Percentiles rank a stretch among this genome's conserved stretches.
Evolutionary conservation across 2,113 vertebrate species (phyloP).

Genomic region (Poeciliopsis occidentalis): DNA sequence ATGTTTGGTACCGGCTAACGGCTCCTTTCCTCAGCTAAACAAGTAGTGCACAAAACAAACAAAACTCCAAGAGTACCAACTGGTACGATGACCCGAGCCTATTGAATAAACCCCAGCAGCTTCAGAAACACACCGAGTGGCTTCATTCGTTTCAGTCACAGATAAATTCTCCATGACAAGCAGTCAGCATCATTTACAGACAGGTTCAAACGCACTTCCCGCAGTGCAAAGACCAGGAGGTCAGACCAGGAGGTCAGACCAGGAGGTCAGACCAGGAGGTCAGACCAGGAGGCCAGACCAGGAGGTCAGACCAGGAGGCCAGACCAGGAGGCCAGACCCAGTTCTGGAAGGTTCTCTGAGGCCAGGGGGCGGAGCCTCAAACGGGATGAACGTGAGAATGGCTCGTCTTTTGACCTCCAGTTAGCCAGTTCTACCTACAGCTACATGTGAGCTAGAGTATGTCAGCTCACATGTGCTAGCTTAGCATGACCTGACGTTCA

Average conservation of each 20-base stretch:
- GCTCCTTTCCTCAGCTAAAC: background rate
- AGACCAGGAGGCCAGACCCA: constrained; percentile 18
- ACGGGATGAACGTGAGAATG: background rate
- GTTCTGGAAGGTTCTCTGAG: constrained; percentile 26
- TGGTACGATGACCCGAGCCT: background rate
- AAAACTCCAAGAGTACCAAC: background rate
- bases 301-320: background rate
- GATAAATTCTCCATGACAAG: background rate
- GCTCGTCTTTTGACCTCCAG: constrained; percentile 20
- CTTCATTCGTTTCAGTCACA: constrained; percentile 22
- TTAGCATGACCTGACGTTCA: background rate
- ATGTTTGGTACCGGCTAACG: background rate
- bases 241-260: background rate
- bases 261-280: constrained; percentile 2
- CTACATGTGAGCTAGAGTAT: no score
- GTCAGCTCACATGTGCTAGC: background rate
- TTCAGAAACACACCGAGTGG: constrained; percentile 10
- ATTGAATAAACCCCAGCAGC: constrained; percentile 51
- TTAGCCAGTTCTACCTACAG: background rate
- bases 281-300: background rate
- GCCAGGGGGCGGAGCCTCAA: background rate
- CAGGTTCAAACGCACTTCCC: constrained; percentile 26
- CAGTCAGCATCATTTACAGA: constrained; percentile 23
- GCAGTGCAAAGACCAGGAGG: constrained; percentile 20
- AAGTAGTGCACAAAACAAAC: background rate